Evolutionary conservation across 2,113 vertebrate species (phyloP).

Genomic region (Scortum barcoo): DNA sequence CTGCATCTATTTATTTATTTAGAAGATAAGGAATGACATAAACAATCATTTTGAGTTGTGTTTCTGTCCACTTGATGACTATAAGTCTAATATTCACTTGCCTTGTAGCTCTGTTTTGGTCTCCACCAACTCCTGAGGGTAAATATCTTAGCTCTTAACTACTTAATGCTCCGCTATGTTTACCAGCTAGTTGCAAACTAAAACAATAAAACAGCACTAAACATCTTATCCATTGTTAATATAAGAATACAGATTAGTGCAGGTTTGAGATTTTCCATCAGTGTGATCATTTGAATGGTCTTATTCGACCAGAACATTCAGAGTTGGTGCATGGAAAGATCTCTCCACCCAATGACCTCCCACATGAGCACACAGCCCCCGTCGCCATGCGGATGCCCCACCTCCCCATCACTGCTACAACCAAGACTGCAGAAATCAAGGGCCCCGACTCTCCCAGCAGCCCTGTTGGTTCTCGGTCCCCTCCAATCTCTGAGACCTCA

Average conservation of each 20-base stretch:
- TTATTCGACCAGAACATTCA: constrained; percentile 70
- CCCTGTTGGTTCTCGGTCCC: constrained; percentile 59
- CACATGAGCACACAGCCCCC: constrained; percentile 85
- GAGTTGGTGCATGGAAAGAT: constrained; percentile 70
- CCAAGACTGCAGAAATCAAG: constrained; percentile 84
- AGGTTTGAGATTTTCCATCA: background rate
- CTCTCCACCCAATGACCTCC: constrained; percentile 63
- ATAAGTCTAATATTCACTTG: background rate
- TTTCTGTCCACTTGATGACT: background rate
- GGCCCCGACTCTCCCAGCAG: constrained; percentile 75
- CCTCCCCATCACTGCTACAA: constrained; percentile 93
- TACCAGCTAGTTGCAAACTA: background rate
- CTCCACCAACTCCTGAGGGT: background rate
- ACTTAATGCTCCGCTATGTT: background rate
- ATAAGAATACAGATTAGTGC: background rate
- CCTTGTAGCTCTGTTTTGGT: background rate
- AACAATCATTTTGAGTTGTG: background rate
- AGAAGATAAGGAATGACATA: background rate
- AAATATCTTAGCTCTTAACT: background rate
- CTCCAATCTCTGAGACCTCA: constrained; percentile 59
- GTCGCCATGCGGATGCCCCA: constrained; percentile 89
- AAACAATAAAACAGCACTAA: no score
- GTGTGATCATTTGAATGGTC: background rate
- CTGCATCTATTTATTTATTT: background rate
- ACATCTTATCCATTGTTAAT: background rate